phyloP scores from a whole-genome alignment of 2,113 vertebrate species.

The Gnathonemus echidnorhynchus region DNA sequence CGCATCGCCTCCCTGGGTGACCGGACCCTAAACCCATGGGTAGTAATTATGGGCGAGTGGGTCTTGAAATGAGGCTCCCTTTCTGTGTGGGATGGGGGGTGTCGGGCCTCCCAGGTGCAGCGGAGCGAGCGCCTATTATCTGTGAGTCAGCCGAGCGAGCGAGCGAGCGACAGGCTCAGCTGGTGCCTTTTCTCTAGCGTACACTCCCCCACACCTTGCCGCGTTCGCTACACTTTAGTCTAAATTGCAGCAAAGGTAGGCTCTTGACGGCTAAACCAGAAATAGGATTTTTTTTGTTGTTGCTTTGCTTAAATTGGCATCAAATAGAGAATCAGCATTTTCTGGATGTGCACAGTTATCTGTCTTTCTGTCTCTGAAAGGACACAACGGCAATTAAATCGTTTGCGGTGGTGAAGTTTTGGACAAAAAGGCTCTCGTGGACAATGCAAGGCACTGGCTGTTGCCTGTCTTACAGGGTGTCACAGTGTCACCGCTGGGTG shows the following conservation, averaged over 20 bases:
- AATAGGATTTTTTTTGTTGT: conserved; percentile 3
- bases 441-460: background rate
- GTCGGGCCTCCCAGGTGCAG: background rate
- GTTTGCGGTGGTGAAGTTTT: background rate
- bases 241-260: conserved; percentile 6
- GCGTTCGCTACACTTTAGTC: background rate
- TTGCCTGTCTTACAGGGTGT: background rate
- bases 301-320: background rate
- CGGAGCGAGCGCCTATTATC: conserved; percentile 13
- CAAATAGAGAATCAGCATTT: background rate
- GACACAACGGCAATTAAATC: background rate
- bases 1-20: background rate
- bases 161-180: background rate
- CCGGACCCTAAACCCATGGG: background rate
- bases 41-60: background rate
- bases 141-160: conserved; percentile 9
- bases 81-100: background rate
- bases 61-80: conserved; percentile 13
- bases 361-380: background rate
- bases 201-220: background rate
- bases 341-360: background rate
- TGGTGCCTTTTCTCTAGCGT: background rate
- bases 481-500: background rate
- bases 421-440: background rate
- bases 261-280: background rate